Conservation (phyloP, 2,888 invertebrate species). For the Drosophila hamatofila region DNA sequence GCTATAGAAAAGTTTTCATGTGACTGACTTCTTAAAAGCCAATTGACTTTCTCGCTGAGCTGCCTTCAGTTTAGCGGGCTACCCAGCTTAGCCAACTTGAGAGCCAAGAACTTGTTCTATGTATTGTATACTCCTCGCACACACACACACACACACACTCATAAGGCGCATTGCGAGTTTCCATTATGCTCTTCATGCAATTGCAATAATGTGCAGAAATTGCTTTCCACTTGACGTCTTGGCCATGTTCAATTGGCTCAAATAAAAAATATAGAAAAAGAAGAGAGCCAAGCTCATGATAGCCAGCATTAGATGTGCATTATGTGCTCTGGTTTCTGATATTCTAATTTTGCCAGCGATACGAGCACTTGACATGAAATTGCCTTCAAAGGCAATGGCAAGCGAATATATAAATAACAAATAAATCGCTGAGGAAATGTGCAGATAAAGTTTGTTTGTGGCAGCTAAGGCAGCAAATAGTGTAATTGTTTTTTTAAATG, state of each 20-base stretch:
- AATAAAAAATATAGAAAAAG: conserved; percentile 10
- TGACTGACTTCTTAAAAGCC: conserved; percentile 78
- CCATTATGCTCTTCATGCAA: conserved; percentile 62
- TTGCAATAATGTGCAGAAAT: conserved; percentile 69
- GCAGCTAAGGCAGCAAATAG: neutral
- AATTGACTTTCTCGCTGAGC: conserved; percentile 67
- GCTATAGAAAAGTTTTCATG: conserved; percentile 67
- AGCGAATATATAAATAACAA: conserved; percentile 6
- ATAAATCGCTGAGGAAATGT: conserved; percentile 1
- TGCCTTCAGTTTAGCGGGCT: conserved; percentile 49
- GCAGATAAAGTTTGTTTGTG: neutral
- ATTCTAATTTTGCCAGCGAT: conserved; percentile 31
- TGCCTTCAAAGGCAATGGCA: conserved; percentile 13
- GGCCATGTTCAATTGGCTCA: conserved; percentile 32
- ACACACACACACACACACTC: conserved; percentile 7
- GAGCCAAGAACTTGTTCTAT: conserved; percentile 28
- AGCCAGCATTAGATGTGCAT: conserved; percentile 20
- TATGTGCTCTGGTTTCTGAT: conserved; percentile 28
- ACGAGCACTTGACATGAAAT: conserved; percentile 22
- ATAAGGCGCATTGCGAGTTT: conserved; percentile 44
- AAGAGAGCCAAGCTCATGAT: conserved; percentile 10
- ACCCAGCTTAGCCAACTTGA: conserved; percentile 29
- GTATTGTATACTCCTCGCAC: conserved; percentile 1
- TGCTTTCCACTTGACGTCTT: conserved; percentile 63
- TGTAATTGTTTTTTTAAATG: neutral